phyloP scores from a whole-genome alignment of 1,140 invertebrate species.

The Papilio polyxenes region DNA sequence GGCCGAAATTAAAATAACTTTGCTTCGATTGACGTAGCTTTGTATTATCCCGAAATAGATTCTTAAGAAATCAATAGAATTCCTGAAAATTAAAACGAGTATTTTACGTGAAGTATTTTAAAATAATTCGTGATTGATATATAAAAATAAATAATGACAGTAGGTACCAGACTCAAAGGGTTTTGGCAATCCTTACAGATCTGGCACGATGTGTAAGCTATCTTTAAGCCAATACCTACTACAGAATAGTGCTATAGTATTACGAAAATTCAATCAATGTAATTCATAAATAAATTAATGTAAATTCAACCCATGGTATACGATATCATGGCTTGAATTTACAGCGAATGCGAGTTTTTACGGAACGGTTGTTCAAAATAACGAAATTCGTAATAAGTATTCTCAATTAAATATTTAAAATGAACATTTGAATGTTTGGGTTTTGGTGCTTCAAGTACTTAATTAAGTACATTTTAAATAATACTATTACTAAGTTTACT shows the following conservation, averaged over 20 bases:
- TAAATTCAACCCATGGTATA: too few relatives aligned
- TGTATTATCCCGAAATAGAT: not conserved
- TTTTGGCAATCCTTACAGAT: not conserved
- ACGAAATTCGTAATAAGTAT: too few relatives aligned
- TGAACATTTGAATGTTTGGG: too few relatives aligned
- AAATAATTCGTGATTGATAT: not conserved
- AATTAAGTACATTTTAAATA: too few relatives aligned
- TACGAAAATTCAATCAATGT: too few relatives aligned
- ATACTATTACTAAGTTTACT: too few relatives aligned
- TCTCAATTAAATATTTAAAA: too few relatives aligned
- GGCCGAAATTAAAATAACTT: slow-evolving; percentile 35
- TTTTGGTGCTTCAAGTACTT: too few relatives aligned
- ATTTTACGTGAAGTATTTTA: not conserved
- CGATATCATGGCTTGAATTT: too few relatives aligned
- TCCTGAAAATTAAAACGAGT: not conserved
- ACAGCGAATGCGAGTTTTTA: too few relatives aligned
- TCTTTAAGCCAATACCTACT: not conserved
- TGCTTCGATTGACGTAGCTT: slow-evolving; percentile 26
- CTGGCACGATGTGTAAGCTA: not conserved
- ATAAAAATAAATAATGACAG: not conserved
- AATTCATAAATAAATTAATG: too few relatives aligned
- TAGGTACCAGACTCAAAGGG: not conserved
- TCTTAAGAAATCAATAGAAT: not conserved
- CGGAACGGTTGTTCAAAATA: too few relatives aligned
- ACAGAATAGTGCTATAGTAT: not conserved